Base-by-base conservation (phyloP, 1,140 invertebrate species). In the Wasmannia auropunctata region DNA sequence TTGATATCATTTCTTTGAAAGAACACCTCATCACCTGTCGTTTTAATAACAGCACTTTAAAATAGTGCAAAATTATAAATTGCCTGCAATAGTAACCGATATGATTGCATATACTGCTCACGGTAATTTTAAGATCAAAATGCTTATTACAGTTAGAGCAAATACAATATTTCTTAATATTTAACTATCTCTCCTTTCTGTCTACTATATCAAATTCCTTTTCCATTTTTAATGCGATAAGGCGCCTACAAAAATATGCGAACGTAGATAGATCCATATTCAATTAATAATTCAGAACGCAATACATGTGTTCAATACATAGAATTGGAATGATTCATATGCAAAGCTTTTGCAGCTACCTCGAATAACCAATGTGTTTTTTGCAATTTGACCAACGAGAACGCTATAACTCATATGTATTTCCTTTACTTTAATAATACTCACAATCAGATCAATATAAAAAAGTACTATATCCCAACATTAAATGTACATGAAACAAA, bases 121-220 rank as follows among this genome's bases (percentile, higher is more conserved):
- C n/a, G n/a, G n/a, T n/a, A n/a, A n/a, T n/a, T 34, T 62, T 60
- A 46, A 65, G 22, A 58, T 31, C 51, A 37, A 34, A 54, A 58
- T 58, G 72, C 65, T 85, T 86, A 85, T 85, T 88, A 56, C 70
- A 22, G 22, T n/a, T 56, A 54, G 63, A 80, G 65, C 31, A 43
- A 74, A 67, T 76, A 63, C 46, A 54, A 70, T 49, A 70, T 54
- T 54, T 6, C n/a, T 54, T 22, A 54, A 22, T n/a, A 62, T 63
- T 87, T 88, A 81, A 88, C 83, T 88, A 88, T 74, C 49, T 54
- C 56, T 62, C 58, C 0, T 31, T 46, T 77, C 5, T 14, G 3
- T 28, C 7, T 14, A 14, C 31, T 54, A 37, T 25, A n/a, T 19
- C 28, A 1, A 22, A n/a, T 19, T 75, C 11, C 37, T 40, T 76